phyloP scores from a whole-genome alignment of 2,888 invertebrate genomes.

The Hydriomena furcata region DNA sequence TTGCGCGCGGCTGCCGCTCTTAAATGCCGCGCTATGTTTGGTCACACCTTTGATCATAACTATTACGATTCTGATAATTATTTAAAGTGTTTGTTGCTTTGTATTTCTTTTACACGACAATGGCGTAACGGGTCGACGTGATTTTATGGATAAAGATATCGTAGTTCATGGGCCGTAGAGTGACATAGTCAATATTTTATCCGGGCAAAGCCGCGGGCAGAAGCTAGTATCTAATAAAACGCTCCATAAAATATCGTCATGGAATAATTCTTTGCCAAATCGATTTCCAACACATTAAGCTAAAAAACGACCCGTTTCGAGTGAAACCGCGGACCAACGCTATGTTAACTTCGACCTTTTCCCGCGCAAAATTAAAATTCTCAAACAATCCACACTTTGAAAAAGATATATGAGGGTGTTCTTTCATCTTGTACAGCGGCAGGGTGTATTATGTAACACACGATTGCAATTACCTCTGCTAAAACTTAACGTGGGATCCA shows the following conservation, averaged over 20 bases:
- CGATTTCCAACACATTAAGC: conserved; percentile 25
- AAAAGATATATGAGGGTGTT: conserved; percentile 80
- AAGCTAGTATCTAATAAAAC: conserved; percentile 11
- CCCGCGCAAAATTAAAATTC: conserved; percentile 74
- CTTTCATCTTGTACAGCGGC: conserved; percentile 76
- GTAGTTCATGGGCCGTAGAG: no score
- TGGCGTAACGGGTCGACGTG: no score
- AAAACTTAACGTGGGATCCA: no score
- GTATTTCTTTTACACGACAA: no score
- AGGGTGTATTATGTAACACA: conserved; percentile 24
- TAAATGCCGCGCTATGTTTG: no score
- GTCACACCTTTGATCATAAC: no score
- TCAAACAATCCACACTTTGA: conserved; percentile 78
- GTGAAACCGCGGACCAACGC: conserved; percentile 28
- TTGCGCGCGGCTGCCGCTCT: no score
- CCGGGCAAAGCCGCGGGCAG: no score
- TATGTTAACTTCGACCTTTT: conserved; percentile 41
- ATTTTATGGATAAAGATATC: no score
- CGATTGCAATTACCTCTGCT: not conserved
- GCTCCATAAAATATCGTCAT: conserved; percentile 4
- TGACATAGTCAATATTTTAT: no score
- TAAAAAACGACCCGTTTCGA: conserved; percentile 25
- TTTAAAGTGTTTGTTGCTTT: no score
- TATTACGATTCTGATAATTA: no score
- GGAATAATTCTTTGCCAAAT: conserved; percentile 17